Base-by-base conservation (phyloP, 64 coral and sea anemone species). In the Trachythela sp. region DNA sequence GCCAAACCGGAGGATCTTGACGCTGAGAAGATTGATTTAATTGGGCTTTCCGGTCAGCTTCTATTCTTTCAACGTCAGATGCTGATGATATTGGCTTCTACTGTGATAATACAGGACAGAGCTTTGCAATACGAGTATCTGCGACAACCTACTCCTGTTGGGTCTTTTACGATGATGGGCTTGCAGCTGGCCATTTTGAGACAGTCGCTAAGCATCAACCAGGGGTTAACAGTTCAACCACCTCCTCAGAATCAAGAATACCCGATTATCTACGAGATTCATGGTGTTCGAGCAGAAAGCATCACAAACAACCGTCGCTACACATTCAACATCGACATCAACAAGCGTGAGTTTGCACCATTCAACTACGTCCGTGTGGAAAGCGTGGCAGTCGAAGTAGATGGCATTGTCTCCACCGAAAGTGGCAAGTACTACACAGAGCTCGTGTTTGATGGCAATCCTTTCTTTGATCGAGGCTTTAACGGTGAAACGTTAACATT, bases 341-440 rank as follows among this genome's bases (percentile, higher is more conserved):
- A 85, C 84, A 85, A 85, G 30, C 84, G 9, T 6, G 84, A 85
- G 84, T 85, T 85, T 85, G 36, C 84, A 13, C 40, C 84, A 27
- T 85, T 43, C 40, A 85, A 85, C 84, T 85, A 85, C 84, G 84
- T 85, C 37, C 84, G 84, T 42, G 84, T 85, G 84, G 26, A 48
- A 48, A 43, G 43, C 39, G 84, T 85, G 20, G 36, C 18, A 30
- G 84, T 85, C 13, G 84, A 85, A 29, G 40, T 85, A 2, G 84
- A 48, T 45, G 84, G 84, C 26, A 85, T 85, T 17, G 41, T 27
- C 20, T 43, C 35, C 26, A 85, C 84, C 40, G 40, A 48, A 17
- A 85, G 84, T 85, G 84, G 84, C 36, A 85, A 85, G 84, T 85
- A 85, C 40, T 85, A 85, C 84, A 85, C 84, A 85, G 84, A 85